A percentile compares a stretch with the other conserved stretches of the same genome.
phyloP scores from a whole-genome alignment of 2,888 invertebrate genomes.

The Junonia oenone region DNA sequence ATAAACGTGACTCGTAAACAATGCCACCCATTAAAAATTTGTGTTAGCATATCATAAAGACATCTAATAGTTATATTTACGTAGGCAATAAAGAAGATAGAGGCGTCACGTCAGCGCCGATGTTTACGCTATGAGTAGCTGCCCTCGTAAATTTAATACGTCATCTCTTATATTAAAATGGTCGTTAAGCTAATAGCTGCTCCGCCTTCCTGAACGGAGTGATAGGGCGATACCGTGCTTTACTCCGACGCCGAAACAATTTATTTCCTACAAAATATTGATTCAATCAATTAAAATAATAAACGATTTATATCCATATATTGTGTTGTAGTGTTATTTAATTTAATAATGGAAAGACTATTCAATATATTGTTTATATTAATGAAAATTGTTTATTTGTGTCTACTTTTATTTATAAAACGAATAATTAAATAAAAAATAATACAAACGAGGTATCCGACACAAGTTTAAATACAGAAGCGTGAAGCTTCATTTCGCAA shows the following conservation, averaged over 20 bases:
- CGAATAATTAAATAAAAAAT: conserved; percentile 11
- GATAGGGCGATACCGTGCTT: conserved; percentile 58
- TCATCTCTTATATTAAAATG: conserved; percentile 78
- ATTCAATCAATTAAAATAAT: not conserved
- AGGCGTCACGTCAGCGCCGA: conserved; percentile 63
- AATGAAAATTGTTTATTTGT: not conserved
- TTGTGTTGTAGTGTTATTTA: not conserved
- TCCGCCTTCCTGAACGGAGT: conserved; percentile 58
- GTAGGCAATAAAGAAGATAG: conserved; percentile 70
- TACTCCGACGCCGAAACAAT: conserved; percentile 47
- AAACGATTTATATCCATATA: not conserved
- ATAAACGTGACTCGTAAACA: conserved; percentile 46
- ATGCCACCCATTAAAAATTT: conserved; percentile 56
- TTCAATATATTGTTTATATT: not conserved
- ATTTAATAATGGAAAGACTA: not conserved
- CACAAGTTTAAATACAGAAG: conserved; percentile 37
- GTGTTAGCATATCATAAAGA: conserved; percentile 62
- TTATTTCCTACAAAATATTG: conserved; percentile 32
- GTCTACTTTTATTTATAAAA: not conserved
- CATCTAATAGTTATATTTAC: conserved; percentile 68
- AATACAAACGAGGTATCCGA: conserved; percentile 30
- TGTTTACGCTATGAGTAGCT: conserved; percentile 64
- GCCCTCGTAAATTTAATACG: conserved; percentile 76
- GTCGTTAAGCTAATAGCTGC: conserved; percentile 76
- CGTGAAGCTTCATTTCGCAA: conserved; percentile 55